A percentile compares a stretch with the other conserved stretches of the same genome.
Conservation (phyloP, 2,797 vertebrate species). For the Myripristis jacobus region DNA sequence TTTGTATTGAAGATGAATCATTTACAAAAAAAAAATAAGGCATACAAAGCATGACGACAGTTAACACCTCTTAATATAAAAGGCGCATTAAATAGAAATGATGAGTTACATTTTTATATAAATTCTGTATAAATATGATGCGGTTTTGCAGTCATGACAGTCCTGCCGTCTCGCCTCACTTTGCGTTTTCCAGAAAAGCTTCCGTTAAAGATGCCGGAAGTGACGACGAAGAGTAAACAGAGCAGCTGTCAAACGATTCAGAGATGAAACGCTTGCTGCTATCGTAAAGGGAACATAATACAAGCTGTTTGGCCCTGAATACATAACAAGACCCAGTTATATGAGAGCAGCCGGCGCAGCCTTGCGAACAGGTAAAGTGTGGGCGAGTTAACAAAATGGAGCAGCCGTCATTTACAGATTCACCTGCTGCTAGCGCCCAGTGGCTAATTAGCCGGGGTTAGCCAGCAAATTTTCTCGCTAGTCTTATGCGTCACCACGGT, state of each 20-base stretch:
- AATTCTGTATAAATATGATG: too few relatives aligned
- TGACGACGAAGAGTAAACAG: constrained; percentile 75
- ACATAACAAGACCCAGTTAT: rapidly evolving
- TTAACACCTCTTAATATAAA: too few relatives aligned
- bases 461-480: background rate
- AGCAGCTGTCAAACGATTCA: constrained; percentile 18
- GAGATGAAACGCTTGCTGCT: constrained; percentile 10
- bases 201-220: constrained; percentile 49
- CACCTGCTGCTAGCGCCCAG: constrained; percentile 27
- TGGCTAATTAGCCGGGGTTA: constrained; percentile 46
- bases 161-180: too few relatives aligned
- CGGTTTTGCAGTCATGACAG: too few relatives aligned
- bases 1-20: too few relatives aligned
- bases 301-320: background rate
- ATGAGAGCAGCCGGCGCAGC: constrained; percentile 5
- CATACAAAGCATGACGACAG: too few relatives aligned
- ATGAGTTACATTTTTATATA: too few relatives aligned
- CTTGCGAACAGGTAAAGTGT: constrained; percentile 51
- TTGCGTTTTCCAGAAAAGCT: background rate
- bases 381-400: background rate
- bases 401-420: background rate
- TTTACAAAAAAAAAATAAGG: too few relatives aligned
- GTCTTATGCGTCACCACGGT: background rate
- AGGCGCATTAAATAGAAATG: too few relatives aligned
- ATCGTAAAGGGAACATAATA: background rate